phyloP scores from a whole-genome alignment of 2,888 invertebrate genomes.

The Plebejus melissa region DNA sequence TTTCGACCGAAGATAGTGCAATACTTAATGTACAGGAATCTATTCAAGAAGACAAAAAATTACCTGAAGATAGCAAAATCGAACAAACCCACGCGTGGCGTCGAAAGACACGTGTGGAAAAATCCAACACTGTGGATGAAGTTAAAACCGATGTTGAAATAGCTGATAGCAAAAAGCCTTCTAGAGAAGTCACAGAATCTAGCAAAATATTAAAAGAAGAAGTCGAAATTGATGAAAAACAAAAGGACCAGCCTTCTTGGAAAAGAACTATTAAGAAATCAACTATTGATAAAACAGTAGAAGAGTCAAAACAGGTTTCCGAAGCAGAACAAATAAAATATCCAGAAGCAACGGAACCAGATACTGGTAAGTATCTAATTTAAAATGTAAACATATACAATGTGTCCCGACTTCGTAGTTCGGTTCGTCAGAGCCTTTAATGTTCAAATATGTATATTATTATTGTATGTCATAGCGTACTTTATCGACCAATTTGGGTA shows the following conservation, averaged over 20 bases:
- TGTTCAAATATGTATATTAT: too few species aligned
- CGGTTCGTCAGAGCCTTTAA: too few species aligned
- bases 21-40: background rate
- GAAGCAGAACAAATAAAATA: background rate
- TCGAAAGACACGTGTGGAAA: background rate
- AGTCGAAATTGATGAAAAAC: conserved; percentile 1
- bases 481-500: too few species aligned
- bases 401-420: too few species aligned
- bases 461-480: too few species aligned
- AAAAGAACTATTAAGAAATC: background rate
- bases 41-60: background rate
- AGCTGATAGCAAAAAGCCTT: background rate
- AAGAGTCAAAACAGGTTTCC: background rate
- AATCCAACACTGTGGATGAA: background rate
- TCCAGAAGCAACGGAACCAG: background rate
- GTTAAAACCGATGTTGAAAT: background rate
- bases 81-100: conserved; percentile 9
- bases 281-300: background rate
- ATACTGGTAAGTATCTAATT: background rate
- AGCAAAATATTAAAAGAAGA: background rate
- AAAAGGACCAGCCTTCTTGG: background rate
- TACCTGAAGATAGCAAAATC: background rate
- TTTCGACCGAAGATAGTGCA: background rate
- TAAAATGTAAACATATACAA: too few species aligned
- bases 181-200: background rate